Evolutionary conservation across 23 tunicate genomes (phyloP), one percentile per base, ranked within the genome.

Genomic region (Botrylloides violaceus): DNA sequence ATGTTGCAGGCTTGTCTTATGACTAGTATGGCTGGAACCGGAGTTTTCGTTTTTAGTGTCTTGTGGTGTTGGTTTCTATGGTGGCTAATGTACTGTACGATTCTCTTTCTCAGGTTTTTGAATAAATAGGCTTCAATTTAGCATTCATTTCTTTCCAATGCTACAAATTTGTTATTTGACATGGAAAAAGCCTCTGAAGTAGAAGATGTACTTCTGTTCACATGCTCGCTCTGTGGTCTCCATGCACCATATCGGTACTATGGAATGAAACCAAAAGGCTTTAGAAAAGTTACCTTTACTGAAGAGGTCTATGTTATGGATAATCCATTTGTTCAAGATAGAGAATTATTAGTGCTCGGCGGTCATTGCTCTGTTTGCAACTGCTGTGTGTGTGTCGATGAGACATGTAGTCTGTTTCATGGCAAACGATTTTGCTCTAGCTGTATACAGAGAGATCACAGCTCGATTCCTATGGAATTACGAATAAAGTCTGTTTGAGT

Each of bases 291-390:
- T 3, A 29, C 35, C 9, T 63, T 63, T 9, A 26, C 4, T 29
- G 70, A 63, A 63, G 70, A 63, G 34, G 70, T 63, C 36, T 63
- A 63, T 31, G 35, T 63, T 4, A 63, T 63, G 70, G 70, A 63
- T 28, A 63, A 63, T 63, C 70, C 70, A 3, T 63, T 63, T 31
- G 35, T 31, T 12, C 70, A 63, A 28, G 29, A 31, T 3, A 29
- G 70, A 63, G 70, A 63, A 63, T 21, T 63, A 21, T 31, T 63
- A 9, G 70, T 63, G 4, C 20, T 63, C 35, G 70, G 70, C 32
- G 70, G 70, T 3, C 70, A 63, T 28, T 63, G 70, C 9, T 63
- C 70, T 12, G 23, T 63, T 28, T 63, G 70, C 70, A 63, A 63
- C 29, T 31, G 35, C 34, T 27, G 18, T 3, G 70, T 63, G 7